phyloP scores from a whole-genome alignment of 2,113 vertebrate species.

The Hyla sarda region DNA sequence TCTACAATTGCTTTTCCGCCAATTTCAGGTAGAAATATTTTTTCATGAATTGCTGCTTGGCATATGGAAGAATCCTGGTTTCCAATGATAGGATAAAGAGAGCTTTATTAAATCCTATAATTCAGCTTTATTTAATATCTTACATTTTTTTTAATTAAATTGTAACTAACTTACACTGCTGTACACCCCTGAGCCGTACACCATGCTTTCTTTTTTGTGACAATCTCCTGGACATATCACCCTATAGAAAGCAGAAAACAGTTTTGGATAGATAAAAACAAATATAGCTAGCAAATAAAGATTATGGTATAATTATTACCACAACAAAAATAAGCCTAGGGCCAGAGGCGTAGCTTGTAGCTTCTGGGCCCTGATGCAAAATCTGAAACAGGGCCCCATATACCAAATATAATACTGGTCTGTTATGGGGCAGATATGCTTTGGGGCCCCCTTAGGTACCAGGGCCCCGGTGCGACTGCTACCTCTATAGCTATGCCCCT shows the following conservation, averaged over 20 bases:
- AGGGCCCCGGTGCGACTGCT: too few species aligned
- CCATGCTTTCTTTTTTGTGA: neutral
- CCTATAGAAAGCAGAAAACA: conserved; percentile 1
- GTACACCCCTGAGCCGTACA: neutral
- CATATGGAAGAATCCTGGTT: conserved; percentile 13
- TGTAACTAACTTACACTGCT: neutral
- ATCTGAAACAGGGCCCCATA: too few species aligned
- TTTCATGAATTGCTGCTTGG: neutral
- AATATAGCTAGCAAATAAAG: neutral
- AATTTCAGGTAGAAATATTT: neutral
- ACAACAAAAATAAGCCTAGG: too few species aligned
- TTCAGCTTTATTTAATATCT: neutral
- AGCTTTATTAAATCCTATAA: neutral
- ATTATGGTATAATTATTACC: too few species aligned
- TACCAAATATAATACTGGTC: too few species aligned
- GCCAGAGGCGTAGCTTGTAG: too few species aligned
- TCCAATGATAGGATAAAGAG: too few species aligned
- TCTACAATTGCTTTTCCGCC: neutral
- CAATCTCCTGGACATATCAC: conserved; percentile 19
- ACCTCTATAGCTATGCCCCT: too few species aligned
- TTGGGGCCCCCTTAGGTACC: too few species aligned
- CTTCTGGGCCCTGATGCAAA: too few species aligned
- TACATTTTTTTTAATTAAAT: neutral
- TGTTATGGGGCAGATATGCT: too few species aligned
- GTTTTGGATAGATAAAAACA: neutral